Evolutionary conservation across 1,140 invertebrate species (phyloP).

Genomic region (Ostrea denselamellosa): DNA sequence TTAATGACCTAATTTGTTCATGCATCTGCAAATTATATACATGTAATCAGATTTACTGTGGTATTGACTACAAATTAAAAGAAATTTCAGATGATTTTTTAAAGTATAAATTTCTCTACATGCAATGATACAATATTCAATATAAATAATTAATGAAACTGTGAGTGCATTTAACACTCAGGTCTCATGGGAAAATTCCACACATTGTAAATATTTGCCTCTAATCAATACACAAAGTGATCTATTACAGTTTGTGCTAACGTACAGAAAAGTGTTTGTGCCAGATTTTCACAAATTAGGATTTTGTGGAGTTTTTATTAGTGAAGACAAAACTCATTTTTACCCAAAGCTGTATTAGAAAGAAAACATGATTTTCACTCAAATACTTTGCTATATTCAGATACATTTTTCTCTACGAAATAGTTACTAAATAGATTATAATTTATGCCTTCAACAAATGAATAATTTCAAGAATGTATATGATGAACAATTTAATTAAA

Average conservation of each 20-base stretch:
- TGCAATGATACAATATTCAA: neutral
- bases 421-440: no score
- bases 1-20: constrained; percentile 74
- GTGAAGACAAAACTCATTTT: neutral
- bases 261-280: neutral
- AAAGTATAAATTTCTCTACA: neutral
- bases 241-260: neutral
- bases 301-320: neutral
- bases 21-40: constrained; percentile 69
- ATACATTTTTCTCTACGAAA: no score
- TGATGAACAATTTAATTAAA: no score
- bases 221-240: constrained; percentile 16
- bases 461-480: no score
- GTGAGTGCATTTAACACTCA: constrained; percentile 1
- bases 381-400: neutral
- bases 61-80: no score
- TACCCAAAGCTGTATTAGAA: constrained; percentile 9
- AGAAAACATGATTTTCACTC: neutral
- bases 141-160: neutral
- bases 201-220: neutral
- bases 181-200: neutral
- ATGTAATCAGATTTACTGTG: neutral
- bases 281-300: neutral
- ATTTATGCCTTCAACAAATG: no score
- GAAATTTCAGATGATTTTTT: neutral